Percentiles rank a stretch among this genome's conserved stretches.
These are phyloP conservation scores for Aradophagus sp. DNA, from an alignment of 1,140 invertebrate species.

Conservation along the genomic window DNA sequence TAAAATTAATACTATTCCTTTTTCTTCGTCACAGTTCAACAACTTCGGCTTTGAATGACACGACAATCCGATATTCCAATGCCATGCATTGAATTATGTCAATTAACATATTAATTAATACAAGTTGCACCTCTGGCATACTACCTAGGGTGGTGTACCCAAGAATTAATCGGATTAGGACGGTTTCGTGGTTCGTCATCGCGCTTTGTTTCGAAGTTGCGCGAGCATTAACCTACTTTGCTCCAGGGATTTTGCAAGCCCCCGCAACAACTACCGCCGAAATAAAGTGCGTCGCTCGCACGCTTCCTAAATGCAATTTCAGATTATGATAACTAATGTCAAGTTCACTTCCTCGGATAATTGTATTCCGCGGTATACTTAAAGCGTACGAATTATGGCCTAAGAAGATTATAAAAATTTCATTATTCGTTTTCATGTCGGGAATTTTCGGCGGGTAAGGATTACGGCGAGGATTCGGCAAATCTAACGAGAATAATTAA, in stretches of 20 bases:
- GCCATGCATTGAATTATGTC: conserved; percentile 5
- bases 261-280: conserved; percentile 50
- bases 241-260: conserved; percentile 49
- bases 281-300: conserved; percentile 54
- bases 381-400: not conserved
- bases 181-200: conserved; percentile 40
- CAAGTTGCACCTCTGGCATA: conserved; percentile 25
- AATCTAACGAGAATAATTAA: no score
- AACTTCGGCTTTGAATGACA: not conserved
- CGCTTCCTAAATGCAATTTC: conserved; percentile 39
- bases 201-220: conserved; percentile 51
- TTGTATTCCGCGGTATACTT: conserved; percentile 9
- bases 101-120: conserved; percentile 56
- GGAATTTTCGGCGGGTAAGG: no score
- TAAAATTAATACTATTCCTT: no score
- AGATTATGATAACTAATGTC: conserved; percentile 40
- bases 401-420: conserved; percentile 21
- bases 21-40: no score
- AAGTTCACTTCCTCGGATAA: conserved; percentile 29
- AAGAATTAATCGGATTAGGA: conserved; percentile 49
- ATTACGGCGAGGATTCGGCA: no score
- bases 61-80: conserved; percentile 12
- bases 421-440: no score
- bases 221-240: conserved; percentile 51
- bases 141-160: conserved; percentile 12